Evolutionary conservation across 1,140 invertebrate species (phyloP).

Genomic region (Cydia strobilella): DNA sequence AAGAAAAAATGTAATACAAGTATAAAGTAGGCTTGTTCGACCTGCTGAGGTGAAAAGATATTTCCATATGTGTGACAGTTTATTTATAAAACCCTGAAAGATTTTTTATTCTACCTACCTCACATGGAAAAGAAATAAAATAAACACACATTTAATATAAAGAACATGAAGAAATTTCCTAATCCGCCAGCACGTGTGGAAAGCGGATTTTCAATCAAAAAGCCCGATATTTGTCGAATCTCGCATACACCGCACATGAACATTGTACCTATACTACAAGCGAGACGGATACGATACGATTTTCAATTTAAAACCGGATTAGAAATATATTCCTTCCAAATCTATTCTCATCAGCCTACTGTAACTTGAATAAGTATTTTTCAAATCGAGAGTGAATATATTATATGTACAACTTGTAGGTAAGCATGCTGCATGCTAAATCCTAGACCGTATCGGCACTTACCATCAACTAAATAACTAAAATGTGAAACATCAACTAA

Average conservation of each 20-base stretch:
- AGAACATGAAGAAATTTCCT: constrained; percentile 12
- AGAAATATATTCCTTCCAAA: too few relatives aligned
- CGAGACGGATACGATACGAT: constrained; percentile 22
- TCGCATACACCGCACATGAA: constrained; percentile 10
- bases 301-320: neutral
- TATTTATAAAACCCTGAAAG: neutral
- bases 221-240: constrained; percentile 18
- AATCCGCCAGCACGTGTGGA: constrained; percentile 9
- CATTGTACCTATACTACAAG: neutral
- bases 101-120: neutral
- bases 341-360: too few relatives aligned
- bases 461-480: too few relatives aligned
- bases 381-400: neutral
- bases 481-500: too few relatives aligned
- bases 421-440: too few relatives aligned
- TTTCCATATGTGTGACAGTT: neutral
- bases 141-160: constrained; percentile 2
- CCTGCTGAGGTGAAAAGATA: too few relatives aligned
- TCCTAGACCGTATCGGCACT: too few relatives aligned
- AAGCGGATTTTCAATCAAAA: constrained; percentile 26
- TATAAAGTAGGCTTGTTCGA: too few relatives aligned
- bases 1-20: too few relatives aligned
- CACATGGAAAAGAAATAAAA: neutral
- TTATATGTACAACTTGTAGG: too few relatives aligned
- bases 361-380: too few relatives aligned